A percentile compares a stretch with the other conserved stretches of the same genome.
These are phyloP conservation scores for Drosophila nigricruria DNA, from an alignment of 2,888 invertebrate species.

Conservation along the genomic window DNA sequence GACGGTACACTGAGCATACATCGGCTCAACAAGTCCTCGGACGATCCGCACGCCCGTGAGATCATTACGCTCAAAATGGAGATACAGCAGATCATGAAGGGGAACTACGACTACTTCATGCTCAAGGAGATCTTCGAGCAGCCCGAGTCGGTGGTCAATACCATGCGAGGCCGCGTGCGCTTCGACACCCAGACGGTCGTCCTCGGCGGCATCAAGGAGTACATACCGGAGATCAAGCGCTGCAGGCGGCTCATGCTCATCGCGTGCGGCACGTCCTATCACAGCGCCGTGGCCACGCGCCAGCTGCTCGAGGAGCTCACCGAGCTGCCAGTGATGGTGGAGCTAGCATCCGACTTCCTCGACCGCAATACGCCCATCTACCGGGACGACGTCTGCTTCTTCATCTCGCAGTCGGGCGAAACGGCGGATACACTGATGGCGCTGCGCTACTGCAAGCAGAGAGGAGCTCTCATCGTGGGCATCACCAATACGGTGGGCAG, in stretches of 20 bases:
- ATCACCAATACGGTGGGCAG: constrained; percentile 99
- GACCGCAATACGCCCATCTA: constrained; percentile 99
- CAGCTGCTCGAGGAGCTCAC: constrained; percentile 98
- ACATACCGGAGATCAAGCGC: constrained; percentile 98
- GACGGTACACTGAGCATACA: constrained; percentile 98
- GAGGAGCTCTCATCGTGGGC: constrained; percentile 98
- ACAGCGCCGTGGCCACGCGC: constrained; percentile 97
- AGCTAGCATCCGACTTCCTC: constrained; percentile 98
- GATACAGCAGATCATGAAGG: constrained; percentile 99
- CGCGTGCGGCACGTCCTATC: constrained; percentile 99
- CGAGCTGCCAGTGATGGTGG: constrained; percentile 99
- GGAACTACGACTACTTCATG: constrained; percentile 99
- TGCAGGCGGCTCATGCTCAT: constrained; percentile 98
- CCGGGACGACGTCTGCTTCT: constrained; percentile 99
- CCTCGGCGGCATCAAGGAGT: constrained; percentile 98
- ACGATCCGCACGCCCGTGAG: constrained; percentile 95
- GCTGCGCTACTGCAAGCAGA: constrained; percentile 96
- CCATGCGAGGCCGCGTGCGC: constrained; percentile 98
- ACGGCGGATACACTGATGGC: constrained; percentile 98
- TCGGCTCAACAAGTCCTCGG: constrained; percentile 91
- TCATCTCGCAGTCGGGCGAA: constrained; percentile 99
- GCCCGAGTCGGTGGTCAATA: constrained; percentile 99
- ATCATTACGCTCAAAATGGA: constrained; percentile 98
- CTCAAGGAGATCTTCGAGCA: constrained; percentile 99
- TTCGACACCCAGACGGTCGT: constrained; percentile 94